These are phyloP conservation scores for Gavia stellata DNA, from an alignment of 2,113 vertebrate species.

Conservation along the genomic window DNA sequence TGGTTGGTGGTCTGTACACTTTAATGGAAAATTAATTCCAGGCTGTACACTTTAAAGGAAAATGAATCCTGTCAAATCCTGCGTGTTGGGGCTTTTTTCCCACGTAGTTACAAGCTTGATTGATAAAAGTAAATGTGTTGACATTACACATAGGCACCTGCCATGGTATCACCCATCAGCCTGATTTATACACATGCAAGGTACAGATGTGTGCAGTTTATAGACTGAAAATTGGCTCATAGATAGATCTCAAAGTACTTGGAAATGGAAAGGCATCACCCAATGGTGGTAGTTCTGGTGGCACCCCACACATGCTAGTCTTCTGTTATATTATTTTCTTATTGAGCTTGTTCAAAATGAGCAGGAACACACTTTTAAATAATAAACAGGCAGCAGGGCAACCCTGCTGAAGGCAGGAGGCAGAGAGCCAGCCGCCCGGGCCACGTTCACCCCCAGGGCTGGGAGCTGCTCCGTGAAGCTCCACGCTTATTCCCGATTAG, in stretches of 20 bases:
- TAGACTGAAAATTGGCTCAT: not conserved
- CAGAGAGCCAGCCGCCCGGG: not conserved
- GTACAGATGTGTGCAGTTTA: not conserved
- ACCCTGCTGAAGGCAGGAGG: not conserved
- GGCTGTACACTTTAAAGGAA: not conserved
- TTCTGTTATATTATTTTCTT: not conserved
- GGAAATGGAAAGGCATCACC: not conserved
- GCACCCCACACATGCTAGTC: not conserved
- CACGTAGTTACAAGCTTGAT: not conserved
- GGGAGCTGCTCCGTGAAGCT: not conserved
- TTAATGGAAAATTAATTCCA: not conserved
- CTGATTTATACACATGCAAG: not conserved
- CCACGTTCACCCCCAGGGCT: not conserved
- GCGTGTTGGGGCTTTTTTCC: rapidly evolving
- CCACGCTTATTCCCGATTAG: not conserved
- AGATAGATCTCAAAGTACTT: not conserved
- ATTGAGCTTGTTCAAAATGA: not conserved
- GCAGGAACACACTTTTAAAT: not conserved
- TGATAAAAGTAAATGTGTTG: not conserved
- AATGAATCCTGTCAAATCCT: not conserved
- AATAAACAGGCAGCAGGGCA: not conserved
- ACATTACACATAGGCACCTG: not conserved
- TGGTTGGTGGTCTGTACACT: not conserved
- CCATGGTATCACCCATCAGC: not conserved
- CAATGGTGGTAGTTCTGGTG: not conserved